Base-by-base conservation (phyloP, 2,113 vertebrate species). In the Peromyscus maniculatus region DNA sequence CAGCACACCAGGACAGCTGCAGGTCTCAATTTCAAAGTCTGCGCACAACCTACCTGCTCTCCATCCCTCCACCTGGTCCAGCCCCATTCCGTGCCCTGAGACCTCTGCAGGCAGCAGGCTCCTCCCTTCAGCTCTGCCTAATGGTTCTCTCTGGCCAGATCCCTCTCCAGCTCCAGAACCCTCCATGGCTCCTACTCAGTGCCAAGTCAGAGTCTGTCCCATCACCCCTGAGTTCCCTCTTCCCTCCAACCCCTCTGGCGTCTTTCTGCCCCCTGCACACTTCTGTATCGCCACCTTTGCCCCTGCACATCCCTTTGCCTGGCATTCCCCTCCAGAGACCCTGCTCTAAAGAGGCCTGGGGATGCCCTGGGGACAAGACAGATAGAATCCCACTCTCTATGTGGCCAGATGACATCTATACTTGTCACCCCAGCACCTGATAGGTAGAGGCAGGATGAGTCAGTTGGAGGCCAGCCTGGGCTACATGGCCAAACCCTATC, bases 121-220 rank as follows among this genome's bases (percentile, higher is more conserved):
- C 9, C 83, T 33, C 83, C 39, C 62, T 16, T 49, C 17, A 67
- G 83, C 62, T 46, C 83, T 64, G 17, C 83, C 62, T 33, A 66
- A 31, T 16, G 12, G 13, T 66, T 87, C 83, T 66, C 39, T 67
- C 62, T 67, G 62, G 39, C 62, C 83, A 67, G 74, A 22, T 46
- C 74, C 74, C n/a, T 26, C 9, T 10, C 28, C 31, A 43, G 31
- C 43, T 74, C 52, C 13, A 82, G 87, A 71, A 33, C 16, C 5
- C 43, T 93, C 49, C 31, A 19, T 62, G 78, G 77, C 71, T 96
- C 90, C 92, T 87, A 91, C 39, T 31, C 75, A 39, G 21, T 43
- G 46, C 15, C 39, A 33, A 86, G 43, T 49, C 39, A 87, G 43
- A 67, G 64, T 67, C 28, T 87, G 84, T 67, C 87, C 36, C 52